Evolutionary conservation across 2,797 vertebrate genomes (phyloP).

Genomic region (Crax fasciolata): DNA sequence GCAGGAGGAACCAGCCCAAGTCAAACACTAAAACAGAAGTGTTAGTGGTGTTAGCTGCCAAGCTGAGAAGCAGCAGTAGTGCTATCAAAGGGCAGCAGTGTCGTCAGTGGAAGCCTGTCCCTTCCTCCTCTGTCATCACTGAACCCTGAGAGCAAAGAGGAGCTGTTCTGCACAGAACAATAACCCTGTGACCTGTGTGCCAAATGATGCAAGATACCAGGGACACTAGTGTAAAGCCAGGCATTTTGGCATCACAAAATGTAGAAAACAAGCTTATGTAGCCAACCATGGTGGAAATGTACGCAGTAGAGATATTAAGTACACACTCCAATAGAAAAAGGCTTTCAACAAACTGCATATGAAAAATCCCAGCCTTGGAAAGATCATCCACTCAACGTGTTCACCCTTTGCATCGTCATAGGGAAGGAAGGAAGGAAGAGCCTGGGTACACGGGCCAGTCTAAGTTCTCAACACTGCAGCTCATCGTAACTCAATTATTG

Average conservation of each 20-base stretch:
- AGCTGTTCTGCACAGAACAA: neutral
- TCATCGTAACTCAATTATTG: neutral
- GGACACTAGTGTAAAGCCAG: neutral
- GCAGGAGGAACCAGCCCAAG: neutral
- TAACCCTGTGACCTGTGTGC: neutral
- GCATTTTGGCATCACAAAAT: neutral
- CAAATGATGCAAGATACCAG: neutral
- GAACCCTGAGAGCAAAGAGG: neutral
- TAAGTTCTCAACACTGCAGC: neutral
- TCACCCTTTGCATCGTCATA: neutral
- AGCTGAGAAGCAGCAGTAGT: neutral
- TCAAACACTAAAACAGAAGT: neutral
- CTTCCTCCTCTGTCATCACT: slow-evolving; percentile 56
- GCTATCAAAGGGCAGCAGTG: slow-evolving; percentile 13
- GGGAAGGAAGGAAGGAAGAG: neutral
- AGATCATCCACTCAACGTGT: neutral
- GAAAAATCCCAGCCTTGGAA: neutral
- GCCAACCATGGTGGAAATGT: neutral
- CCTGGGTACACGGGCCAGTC: neutral
- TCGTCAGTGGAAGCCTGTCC: slow-evolving; percentile 23
- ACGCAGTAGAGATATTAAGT: neutral
- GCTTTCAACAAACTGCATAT: neutral
- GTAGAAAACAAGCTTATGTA: accelerated
- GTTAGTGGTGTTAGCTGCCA: neutral
- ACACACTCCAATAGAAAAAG: neutral